Percentiles rank a stretch among this genome's conserved stretches.
Evolutionary conservation across 1,140 invertebrate species (phyloP).

Genomic region (Drosophila busckii): DNA sequence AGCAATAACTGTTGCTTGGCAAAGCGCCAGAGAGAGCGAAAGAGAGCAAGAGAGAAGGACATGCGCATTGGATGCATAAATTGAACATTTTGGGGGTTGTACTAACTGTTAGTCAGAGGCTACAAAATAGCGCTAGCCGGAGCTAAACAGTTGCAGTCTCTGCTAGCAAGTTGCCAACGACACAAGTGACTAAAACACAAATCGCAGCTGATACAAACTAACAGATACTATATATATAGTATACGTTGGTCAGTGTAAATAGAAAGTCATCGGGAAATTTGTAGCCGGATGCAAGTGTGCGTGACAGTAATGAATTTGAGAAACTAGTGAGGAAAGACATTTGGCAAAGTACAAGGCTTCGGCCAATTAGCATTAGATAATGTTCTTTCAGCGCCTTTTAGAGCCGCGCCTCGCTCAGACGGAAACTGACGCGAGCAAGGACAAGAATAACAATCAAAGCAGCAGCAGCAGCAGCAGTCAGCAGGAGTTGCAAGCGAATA

Average conservation of each 20-base stretch:
- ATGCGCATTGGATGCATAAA: conserved; percentile 37
- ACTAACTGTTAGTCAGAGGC: no score
- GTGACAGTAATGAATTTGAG: conserved; percentile 59
- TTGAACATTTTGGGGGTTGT: no score
- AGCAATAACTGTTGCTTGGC: conserved; percentile 13
- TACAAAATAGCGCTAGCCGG: conserved; percentile 38
- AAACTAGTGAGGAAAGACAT: conserved; percentile 32
- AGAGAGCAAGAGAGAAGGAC: conserved; percentile 14
- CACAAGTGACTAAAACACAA: conserved; percentile 21
- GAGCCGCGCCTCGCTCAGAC: no score
- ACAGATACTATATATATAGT: no score
- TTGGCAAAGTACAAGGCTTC: not conserved
- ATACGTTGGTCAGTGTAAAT: not conserved
- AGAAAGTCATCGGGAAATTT: conserved; percentile 10
- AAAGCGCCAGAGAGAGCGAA: not conserved
- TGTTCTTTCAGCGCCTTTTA: conserved; percentile 71
- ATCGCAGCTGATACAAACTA: not conserved
- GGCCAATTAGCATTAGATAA: conserved; percentile 41
- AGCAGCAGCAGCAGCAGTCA: not conserved
- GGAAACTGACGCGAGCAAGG: conserved; percentile 32
- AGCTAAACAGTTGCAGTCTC: conserved; percentile 43
- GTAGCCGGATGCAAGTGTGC: conserved; percentile 57
- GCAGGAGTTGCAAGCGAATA: not conserved
- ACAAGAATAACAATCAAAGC: conserved; percentile 44
- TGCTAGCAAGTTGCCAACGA: conserved; percentile 38